Evolutionary conservation across 2,888 invertebrate genomes (phyloP).

Genomic region (Chrysomela aeneicollis): DNA sequence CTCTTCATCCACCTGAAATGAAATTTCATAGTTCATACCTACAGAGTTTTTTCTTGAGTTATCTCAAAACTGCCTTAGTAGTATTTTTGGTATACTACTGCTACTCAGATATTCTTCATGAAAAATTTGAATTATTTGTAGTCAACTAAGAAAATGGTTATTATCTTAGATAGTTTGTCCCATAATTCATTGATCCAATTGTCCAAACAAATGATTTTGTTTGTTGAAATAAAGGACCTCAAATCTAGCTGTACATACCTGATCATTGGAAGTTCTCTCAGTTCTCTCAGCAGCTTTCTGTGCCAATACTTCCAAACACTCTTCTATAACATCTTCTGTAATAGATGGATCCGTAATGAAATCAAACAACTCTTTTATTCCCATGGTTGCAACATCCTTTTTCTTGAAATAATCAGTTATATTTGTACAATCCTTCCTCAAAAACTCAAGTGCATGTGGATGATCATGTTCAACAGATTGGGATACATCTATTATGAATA

Average conservation of each 20-base stretch:
- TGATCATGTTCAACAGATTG: slow-evolving; percentile 99
- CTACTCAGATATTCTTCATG: too few relatives aligned
- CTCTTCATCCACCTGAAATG: slow-evolving; percentile 77
- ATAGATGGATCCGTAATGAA: slow-evolving; percentile 94
- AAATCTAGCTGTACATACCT: slow-evolving; percentile 53
- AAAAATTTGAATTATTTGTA: too few relatives aligned
- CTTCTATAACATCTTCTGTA: slow-evolving; percentile 81
- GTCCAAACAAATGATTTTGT: too few relatives aligned
- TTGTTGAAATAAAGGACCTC: too few relatives aligned
- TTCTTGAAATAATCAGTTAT: slow-evolving; percentile 90
- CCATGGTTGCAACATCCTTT: slow-evolving; percentile 89
- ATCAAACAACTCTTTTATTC: slow-evolving; percentile 91
- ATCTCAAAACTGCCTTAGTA: too few relatives aligned
- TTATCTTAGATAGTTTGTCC: too few relatives aligned
- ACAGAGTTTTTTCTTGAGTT: too few relatives aligned
- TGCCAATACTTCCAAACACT: slow-evolving; percentile 77
- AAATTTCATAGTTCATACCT: slow-evolving; percentile 14
- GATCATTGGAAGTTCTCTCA: slow-evolving; percentile 76
- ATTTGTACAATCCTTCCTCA: slow-evolving; percentile 94
- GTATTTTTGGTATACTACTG: too few relatives aligned
- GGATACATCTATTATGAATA: slow-evolving; percentile 97
- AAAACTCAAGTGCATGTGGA: slow-evolving; percentile 92
- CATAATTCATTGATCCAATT: too few relatives aligned
- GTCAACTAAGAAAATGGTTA: too few relatives aligned
- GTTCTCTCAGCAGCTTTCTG: slow-evolving; percentile 72